Conservation (phyloP, 2,888 invertebrate genomes). For the Ochropacha duplaris region DNA sequence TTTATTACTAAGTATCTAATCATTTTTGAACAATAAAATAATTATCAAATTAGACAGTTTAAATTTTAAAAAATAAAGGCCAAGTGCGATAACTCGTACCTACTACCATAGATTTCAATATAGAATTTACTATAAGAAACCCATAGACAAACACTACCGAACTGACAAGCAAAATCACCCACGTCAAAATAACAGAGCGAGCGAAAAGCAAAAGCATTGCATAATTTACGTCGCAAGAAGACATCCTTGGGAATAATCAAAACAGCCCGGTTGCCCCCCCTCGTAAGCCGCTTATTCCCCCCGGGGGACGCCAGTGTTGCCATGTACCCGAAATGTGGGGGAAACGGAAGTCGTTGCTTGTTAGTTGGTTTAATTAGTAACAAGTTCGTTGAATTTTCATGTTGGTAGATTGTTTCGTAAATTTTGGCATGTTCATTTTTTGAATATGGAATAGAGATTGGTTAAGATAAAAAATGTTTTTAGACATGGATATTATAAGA, state of each 20-base stretch:
- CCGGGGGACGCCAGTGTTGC: slow-evolving; percentile 51
- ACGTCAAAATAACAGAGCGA: slow-evolving; percentile 48
- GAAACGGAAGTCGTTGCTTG: slow-evolving; percentile 67
- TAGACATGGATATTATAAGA: no score
- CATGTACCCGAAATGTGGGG: slow-evolving; percentile 60
- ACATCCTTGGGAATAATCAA: slow-evolving; percentile 82
- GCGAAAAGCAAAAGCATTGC: slow-evolving; percentile 48
- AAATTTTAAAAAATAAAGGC: no score
- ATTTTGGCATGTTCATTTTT: background rate
- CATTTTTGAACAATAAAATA: no score
- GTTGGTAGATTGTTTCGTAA: slow-evolving; percentile 23
- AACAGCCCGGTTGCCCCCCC: slow-evolving; percentile 65
- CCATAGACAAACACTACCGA: slow-evolving; percentile 34
- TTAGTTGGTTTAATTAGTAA: slow-evolving; percentile 79
- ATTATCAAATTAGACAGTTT: no score
- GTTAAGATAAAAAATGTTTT: no score
- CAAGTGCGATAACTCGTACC: no score
- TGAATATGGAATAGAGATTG: background rate
- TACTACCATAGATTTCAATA: no score
- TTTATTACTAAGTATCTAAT: no score
- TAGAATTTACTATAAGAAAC: no score
- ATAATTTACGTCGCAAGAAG: slow-evolving; percentile 80
- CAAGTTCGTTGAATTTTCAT: slow-evolving; percentile 62
- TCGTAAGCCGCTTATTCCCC: slow-evolving; percentile 70
- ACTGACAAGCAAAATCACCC: slow-evolving; percentile 33